Evolutionary conservation across 92 coral and sea anemone species (phyloP), one percentile per base, ranked within the genome.

Genomic region (Scolanthus callimorphus): DNA sequence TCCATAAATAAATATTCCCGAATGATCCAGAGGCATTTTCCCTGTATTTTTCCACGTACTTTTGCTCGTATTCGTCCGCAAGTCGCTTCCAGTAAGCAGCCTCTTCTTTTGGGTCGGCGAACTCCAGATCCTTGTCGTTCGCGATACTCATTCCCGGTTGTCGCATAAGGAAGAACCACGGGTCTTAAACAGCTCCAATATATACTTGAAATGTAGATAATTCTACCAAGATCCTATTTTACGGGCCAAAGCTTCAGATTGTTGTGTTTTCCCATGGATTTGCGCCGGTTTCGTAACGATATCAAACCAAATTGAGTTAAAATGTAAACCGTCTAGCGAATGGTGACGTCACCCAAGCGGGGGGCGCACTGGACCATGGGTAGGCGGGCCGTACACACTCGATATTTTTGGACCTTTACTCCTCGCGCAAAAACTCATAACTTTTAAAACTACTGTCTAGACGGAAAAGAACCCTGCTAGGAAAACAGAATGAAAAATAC

Each of bases 91-190:
- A 92, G 70, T 92, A 92, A 57, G 85, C 81, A 78, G 97, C 98
- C 90, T 92, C 98, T 85, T 92, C 98, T 67, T 84, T 84, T 66
- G 98, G 94, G 62, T 92, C 97, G 84, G 94, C 96, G 90, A 92
- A 92, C 82, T 89, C 94, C 82, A 85, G 73, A 74, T 89, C 97
- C 86, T 92, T 82, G 57, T 89, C 95, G 78, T 84, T 77, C 79
- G 89, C 77, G 59, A 82, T 82, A 85, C 78, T 92, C 98, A 92
- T 92, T 71, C 98, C 98, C 84, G 88, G 82, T 78, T 83, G 96
- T 80, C 98, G 91, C 96, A 92, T 92, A 88, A 52, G 96, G 89
- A 49, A 84, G 73, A 81, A 62, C 25, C 66, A 69, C 51, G 26
- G 58, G 49, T 60, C 66, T 47, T 49, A 72, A 51, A 34, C 63